phyloP scores from a whole-genome alignment of 2,888 invertebrate genomes.

The Zygaena filipendulae region DNA sequence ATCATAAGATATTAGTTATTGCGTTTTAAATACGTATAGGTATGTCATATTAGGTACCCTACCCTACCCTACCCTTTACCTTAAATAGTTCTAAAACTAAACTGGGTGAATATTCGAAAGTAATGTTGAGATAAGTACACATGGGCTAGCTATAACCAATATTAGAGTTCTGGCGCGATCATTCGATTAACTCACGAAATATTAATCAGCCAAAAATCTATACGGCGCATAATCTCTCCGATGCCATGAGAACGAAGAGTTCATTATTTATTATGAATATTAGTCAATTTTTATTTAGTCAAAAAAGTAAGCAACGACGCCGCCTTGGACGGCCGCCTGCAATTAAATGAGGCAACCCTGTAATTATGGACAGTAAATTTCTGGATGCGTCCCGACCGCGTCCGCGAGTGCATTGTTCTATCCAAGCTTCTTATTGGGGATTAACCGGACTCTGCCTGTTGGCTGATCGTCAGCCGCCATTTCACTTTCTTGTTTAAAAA shows the following conservation, averaged over 20 bases:
- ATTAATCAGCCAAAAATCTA: constrained; percentile 56
- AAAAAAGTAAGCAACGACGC: constrained; percentile 54
- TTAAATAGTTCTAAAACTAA: too few species aligned
- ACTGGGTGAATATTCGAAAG: too few species aligned
- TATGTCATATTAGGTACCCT: too few species aligned
- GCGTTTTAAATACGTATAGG: too few species aligned
- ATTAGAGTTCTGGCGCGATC: constrained; percentile 12
- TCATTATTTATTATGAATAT: constrained; percentile 70
- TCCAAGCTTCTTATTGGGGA: constrained; percentile 43
- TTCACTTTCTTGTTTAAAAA: too few species aligned
- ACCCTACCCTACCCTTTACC: too few species aligned
- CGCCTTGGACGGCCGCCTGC: constrained; percentile 66
- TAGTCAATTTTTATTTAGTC: constrained; percentile 69
- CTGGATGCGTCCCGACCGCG: constrained; percentile 71
- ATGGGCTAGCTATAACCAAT: too few species aligned
- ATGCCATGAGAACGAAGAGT: constrained; percentile 52
- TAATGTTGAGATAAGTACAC: too few species aligned
- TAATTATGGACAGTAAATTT: constrained; percentile 89
- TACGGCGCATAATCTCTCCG: constrained; percentile 39
- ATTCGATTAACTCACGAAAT: constrained; percentile 31
- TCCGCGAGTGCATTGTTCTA: constrained; percentile 54
- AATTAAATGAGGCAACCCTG: constrained; percentile 86
- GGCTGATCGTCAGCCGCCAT: too few species aligned
- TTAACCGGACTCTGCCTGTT: too few species aligned
- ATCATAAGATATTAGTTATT: too few species aligned